Percentiles rank a stretch among this genome's conserved stretches.
Evolutionary conservation across 2,888 invertebrate species (phyloP).

Genomic region (Lissocephala sabroskyi): DNA sequence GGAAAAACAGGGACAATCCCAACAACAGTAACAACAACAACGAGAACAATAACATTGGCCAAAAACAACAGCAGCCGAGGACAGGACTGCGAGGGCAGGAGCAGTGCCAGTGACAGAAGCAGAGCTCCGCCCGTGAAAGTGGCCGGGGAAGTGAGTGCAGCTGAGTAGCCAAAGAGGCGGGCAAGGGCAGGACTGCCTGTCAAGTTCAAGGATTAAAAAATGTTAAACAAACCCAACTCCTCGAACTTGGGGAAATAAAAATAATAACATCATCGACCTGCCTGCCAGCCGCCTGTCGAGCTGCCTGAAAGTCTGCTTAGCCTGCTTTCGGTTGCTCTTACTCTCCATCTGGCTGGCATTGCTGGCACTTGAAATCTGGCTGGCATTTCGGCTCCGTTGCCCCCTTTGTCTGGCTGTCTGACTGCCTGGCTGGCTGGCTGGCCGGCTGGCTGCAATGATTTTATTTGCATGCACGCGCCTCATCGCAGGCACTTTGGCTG

Average conservation of each 20-base stretch:
- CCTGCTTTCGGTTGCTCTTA: too few species aligned
- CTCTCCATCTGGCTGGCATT: too few species aligned
- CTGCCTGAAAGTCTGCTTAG: too few species aligned
- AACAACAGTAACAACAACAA: constrained; percentile 5
- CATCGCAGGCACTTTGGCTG: constrained; percentile 20
- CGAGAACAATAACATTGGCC: too few species aligned
- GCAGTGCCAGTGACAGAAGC: too few species aligned
- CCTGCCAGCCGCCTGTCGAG: too few species aligned
- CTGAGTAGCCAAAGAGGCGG: constrained; percentile 24
- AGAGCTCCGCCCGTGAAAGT: too few species aligned
- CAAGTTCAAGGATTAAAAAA: constrained; percentile 64
- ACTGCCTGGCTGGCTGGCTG: not conserved
- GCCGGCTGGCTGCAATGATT: constrained; percentile 43
- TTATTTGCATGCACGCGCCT: constrained; percentile 45
- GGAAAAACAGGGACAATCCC: constrained; percentile 4
- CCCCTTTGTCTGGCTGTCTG: constrained; percentile 31
- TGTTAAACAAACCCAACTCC: constrained; percentile 15
- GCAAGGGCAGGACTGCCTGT: constrained; percentile 26
- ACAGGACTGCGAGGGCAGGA: constrained; percentile 28
- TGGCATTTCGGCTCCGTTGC: constrained; percentile 38
- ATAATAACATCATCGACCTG: constrained; percentile 29
- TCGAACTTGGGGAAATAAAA: constrained; percentile 33
- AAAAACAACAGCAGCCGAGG: constrained; percentile 1
- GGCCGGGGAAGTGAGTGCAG: constrained; percentile 36
- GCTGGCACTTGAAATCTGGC: too few species aligned